Percentiles rank a stretch among this genome's conserved stretches.
Evolutionary conservation across 2,797 vertebrate genomes (phyloP).

Genomic region (Pyrocephalus nanus): DNA sequence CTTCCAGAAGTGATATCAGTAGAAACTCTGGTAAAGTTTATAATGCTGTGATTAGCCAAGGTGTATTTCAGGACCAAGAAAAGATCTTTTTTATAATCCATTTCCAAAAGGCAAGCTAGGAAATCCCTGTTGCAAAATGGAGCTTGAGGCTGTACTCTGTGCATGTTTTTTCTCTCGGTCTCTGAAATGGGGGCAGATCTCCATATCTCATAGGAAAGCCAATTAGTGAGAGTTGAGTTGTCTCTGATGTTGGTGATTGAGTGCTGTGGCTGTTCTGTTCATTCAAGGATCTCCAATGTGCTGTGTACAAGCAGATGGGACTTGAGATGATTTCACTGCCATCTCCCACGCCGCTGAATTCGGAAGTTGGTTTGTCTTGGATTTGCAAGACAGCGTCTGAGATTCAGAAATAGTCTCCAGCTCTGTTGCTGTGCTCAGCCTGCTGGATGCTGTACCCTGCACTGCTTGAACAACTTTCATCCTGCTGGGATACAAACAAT

Average conservation of each 20-base stretch:
- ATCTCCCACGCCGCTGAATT: neutral
- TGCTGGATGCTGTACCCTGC: neutral
- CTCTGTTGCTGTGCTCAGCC: neutral
- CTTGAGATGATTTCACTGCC: neutral
- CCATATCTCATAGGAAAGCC: slow-evolving; percentile 29
- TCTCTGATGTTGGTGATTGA: slow-evolving; percentile 11
- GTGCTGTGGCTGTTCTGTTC: slow-evolving; percentile 20
- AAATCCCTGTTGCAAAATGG: neutral
- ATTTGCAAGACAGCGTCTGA: neutral
- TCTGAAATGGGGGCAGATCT: slow-evolving; percentile 43
- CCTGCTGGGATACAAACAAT: neutral
- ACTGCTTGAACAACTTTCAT: neutral
- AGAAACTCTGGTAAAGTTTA: neutral
- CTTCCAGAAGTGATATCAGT: neutral
- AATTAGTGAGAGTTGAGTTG: slow-evolving; percentile 42
- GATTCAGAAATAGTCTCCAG: neutral
- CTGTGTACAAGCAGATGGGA: slow-evolving; percentile 33
- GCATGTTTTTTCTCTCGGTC: neutral
- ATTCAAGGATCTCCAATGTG: slow-evolving; percentile 24
- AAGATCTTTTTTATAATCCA: neutral
- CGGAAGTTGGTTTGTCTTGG: neutral
- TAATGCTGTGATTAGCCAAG: neutral
- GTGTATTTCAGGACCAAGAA: neutral
- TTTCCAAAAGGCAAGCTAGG: neutral
- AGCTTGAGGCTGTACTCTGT: neutral